Base-by-base conservation (phyloP, 2,797 vertebrate genomes). In the Chaetodon trifasciatus region DNA sequence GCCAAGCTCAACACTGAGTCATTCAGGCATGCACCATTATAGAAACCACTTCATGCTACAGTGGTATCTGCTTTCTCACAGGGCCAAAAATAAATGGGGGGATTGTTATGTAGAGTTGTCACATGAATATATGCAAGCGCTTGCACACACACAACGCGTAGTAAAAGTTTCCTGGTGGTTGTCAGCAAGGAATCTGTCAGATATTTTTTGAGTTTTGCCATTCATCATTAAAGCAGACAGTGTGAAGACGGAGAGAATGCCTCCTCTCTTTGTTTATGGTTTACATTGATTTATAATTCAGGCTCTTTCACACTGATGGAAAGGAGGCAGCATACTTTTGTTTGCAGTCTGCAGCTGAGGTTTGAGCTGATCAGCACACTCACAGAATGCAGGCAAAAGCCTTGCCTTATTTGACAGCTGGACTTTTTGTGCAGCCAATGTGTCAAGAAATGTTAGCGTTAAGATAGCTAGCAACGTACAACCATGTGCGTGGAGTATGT, bases 61-160 rank as follows among this genome's bases (percentile, higher is more conserved):
- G 91, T 90, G 87, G 83, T 79, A 91, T 95, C 92, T 92, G 89
- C 87, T 93, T 91, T 94, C 92, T 89, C 83, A 58, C 77, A 64
- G 64, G 32, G 92, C 90, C 94, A 91, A 92, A 95, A 95, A 96
- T 95, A 95, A 92, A 84, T 61, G 3, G 74, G 62, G 47, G 74
- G 81, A 88, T 94, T 94, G 93, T 93, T 90, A 86, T 86, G 83
- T 76, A 53, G 78, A 64, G 84, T 84, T 82, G 85, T 88, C 84
- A 88, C 89, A 88, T 82, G 84, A 79, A 78, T 80, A 62, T 46
- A 83, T 75, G 57, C 82, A 63, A 58, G 12, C 28, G 23, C 57
- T 67, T 55, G 52, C 53, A 44, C 74, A 24, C 63, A 77, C 75
- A 28, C 64, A 77, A 64, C 13, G 46, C 8, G 9, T 57, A 47